These are phyloP conservation scores for Brachionichthys hirsutus DNA, from an alignment of 2,113 vertebrate genomes.

Conservation along the genomic window DNA sequence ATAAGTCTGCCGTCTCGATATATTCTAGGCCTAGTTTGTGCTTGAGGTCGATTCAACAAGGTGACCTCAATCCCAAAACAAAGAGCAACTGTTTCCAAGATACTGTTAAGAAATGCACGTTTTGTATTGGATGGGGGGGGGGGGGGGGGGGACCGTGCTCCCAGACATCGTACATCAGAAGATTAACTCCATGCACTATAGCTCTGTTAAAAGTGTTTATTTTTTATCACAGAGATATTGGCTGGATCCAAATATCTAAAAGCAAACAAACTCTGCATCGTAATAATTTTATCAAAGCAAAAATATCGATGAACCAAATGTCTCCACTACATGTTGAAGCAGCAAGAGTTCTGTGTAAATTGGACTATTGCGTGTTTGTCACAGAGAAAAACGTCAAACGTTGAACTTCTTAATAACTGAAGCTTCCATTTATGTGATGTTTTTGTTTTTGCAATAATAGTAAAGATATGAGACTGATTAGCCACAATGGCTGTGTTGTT, in stretches of 20 bases:
- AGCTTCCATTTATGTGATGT: slow-evolving; percentile 29
- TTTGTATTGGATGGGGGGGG: slow-evolving; percentile 25
- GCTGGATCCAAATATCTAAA: slow-evolving; percentile 12
- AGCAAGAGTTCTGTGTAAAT: slow-evolving; percentile 35
- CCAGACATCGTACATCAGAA: slow-evolving; percentile 19
- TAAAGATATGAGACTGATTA: slow-evolving; percentile 5
- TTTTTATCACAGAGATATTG: slow-evolving; percentile 1
- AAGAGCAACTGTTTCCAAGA: slow-evolving; percentile 37
- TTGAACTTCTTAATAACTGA: slow-evolving; percentile 34
- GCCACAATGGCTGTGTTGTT: slow-evolving; percentile 3
- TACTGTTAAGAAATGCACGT: slow-evolving; percentile 18
- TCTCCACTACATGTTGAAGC: slow-evolving; percentile 8
- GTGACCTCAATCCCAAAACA: slow-evolving; percentile 52
- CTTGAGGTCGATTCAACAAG: slow-evolving; percentile 58
- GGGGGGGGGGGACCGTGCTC: slow-evolving; percentile 3
- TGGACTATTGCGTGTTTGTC: slow-evolving; percentile 3
- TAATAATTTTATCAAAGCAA: slow-evolving; percentile 13
- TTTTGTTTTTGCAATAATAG: slow-evolving; percentile 23
- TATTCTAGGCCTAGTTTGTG: slow-evolving; percentile 66
- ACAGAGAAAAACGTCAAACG: slow-evolving; percentile 23
- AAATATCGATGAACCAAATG: slow-evolving; percentile 10
- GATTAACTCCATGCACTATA: slow-evolving; percentile 6
- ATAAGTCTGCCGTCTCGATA: slow-evolving; percentile 68
- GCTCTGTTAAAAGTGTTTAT: slow-evolving; percentile 8
- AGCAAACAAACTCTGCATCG: slow-evolving; percentile 10